A percentile compares a stretch with the other conserved stretches of the same genome.
These are phyloP conservation scores for Ethmia dodecea DNA, from an alignment of 2,888 invertebrate genomes.

Conservation along the genomic window DNA sequence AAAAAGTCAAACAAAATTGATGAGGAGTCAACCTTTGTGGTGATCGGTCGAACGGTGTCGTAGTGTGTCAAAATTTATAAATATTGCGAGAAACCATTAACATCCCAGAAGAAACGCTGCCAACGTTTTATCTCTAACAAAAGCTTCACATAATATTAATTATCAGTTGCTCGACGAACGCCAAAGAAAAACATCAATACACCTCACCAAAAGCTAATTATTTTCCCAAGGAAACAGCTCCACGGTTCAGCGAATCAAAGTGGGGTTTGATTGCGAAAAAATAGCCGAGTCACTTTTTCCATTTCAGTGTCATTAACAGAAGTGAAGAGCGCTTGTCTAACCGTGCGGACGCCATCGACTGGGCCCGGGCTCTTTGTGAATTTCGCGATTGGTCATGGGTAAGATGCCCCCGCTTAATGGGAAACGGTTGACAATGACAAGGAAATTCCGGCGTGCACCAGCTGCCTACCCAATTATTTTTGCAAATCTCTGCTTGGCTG, in stretches of 20 bases:
- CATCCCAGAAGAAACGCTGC: too few relatives aligned
- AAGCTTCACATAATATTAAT: too few relatives aligned
- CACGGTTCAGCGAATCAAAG: slow-evolving; percentile 1
- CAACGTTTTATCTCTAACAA: too few relatives aligned
- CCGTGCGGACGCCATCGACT: slow-evolving; percentile 10
- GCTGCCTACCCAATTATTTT: slow-evolving; percentile 53
- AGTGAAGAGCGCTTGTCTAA: slow-evolving; percentile 12
- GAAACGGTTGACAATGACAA: slow-evolving; percentile 53
- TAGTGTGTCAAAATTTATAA: too few relatives aligned
- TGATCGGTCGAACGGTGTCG: too few relatives aligned
- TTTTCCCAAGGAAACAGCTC: slow-evolving; percentile 11
- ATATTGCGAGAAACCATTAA: too few relatives aligned
- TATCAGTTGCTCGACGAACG: too few relatives aligned
- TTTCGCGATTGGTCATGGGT: slow-evolving; percentile 48
- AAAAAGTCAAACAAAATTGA: too few relatives aligned
- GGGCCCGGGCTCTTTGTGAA: slow-evolving; percentile 38
- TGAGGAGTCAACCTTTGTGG: too few relatives aligned
- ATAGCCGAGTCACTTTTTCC: slow-evolving; percentile 19
- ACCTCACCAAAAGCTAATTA: slow-evolving; percentile 8
- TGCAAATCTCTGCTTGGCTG: slow-evolving; percentile 37
- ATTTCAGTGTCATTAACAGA: slow-evolving; percentile 21
- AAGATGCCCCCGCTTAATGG: slow-evolving; percentile 38
- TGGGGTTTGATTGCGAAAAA: slow-evolving; percentile 5
- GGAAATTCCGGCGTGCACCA: slow-evolving; percentile 54
- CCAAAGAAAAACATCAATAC: too few relatives aligned